These are phyloP conservation scores for Diadegma fenestrale DNA, from an alignment of 2,888 invertebrate species.

Conservation along the genomic window DNA sequence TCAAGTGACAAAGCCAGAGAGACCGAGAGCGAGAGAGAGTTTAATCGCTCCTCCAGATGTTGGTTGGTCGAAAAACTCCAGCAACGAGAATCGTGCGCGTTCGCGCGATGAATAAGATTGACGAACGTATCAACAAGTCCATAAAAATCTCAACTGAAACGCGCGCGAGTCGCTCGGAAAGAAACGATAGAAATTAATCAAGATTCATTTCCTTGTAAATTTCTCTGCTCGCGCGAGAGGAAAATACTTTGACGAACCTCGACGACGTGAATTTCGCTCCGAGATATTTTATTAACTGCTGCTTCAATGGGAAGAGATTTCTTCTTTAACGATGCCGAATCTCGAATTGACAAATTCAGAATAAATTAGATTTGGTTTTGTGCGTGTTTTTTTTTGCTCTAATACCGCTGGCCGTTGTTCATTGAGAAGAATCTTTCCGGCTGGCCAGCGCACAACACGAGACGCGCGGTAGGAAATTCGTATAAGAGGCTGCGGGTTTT, in stretches of 20 bases:
- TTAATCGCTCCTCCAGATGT: conserved; percentile 9
- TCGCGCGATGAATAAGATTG: background rate
- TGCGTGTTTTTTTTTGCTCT: too few relatives aligned
- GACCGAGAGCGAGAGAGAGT: conserved; percentile 6
- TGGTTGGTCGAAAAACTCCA: background rate
- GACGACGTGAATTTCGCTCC: background rate
- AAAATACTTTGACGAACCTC: background rate
- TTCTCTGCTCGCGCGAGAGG: background rate
- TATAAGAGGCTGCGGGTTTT: conserved; percentile 35
- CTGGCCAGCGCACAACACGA: too few relatives aligned
- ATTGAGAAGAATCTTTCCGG: conserved; percentile 65
- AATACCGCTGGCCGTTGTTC: conserved; percentile 26
- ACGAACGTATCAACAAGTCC: background rate
- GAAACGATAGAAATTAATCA: background rate
- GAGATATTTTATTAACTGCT: background rate
- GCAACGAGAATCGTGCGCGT: background rate
- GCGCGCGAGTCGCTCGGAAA: background rate
- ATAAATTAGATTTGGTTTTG: background rate
- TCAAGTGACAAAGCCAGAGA: conserved; percentile 16
- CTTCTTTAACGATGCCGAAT: background rate
- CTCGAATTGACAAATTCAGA: conserved; percentile 4
- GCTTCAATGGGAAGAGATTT: background rate
- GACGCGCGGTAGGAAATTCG: conserved; percentile 28
- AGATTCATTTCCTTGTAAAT: background rate
- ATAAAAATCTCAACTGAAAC: background rate